phyloP scores from a whole-genome alignment of 2,888 invertebrate species.

The Falcaria lacertinaria region DNA sequence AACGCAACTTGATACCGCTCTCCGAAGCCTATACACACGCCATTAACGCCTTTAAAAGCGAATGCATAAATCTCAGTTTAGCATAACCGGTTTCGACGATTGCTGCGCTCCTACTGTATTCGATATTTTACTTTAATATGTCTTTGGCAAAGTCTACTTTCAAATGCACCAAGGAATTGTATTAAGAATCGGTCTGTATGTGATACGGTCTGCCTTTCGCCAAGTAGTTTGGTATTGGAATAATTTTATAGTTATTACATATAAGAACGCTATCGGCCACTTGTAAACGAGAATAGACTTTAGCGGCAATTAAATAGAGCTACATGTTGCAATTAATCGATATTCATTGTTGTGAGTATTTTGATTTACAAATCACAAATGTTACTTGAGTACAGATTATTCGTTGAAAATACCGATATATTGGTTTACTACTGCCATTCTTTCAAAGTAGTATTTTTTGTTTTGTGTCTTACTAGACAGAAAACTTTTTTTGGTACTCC shows the following conservation, averaged over 20 bases:
- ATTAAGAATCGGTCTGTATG: constrained; percentile 66
- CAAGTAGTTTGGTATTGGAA: constrained; percentile 73
- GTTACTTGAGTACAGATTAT: too few species aligned
- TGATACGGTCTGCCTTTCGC: constrained; percentile 73
- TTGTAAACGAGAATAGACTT: constrained; percentile 27
- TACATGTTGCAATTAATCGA: background rate
- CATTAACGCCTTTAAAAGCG: constrained; percentile 24
- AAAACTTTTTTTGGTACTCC: too few species aligned
- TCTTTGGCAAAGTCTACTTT: constrained; percentile 32
- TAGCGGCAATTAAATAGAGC: constrained; percentile 2
- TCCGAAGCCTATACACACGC: constrained; percentile 16
- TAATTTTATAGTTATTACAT: constrained; percentile 77
- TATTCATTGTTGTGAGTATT: background rate
- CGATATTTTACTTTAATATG: constrained; percentile 26
- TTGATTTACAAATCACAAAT: too few species aligned
- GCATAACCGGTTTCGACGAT: constrained; percentile 12
- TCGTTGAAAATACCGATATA: too few species aligned
- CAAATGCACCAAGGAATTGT: constrained; percentile 26
- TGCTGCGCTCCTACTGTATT: constrained; percentile 5
- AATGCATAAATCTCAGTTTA: constrained; percentile 27
- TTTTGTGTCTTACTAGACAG: too few species aligned
- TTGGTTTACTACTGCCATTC: too few species aligned
- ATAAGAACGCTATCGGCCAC: constrained; percentile 57
- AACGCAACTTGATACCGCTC: constrained; percentile 68
- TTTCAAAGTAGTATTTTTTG: too few species aligned